These are phyloP conservation scores for Micropoecilia bifurca DNA, from an alignment of 2,797 vertebrate species.

Conservation along the genomic window DNA sequence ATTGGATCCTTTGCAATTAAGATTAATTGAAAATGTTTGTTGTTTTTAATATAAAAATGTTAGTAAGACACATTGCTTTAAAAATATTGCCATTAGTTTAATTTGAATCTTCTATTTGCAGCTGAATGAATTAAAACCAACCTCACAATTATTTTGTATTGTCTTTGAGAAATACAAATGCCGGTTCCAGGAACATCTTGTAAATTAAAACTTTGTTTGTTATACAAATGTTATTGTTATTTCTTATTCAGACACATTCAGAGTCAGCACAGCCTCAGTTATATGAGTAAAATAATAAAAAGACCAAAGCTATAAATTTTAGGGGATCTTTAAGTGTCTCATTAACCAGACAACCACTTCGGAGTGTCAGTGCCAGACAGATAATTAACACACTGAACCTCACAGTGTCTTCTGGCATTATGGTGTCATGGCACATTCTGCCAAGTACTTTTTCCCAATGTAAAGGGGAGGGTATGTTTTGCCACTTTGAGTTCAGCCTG, in stretches of 20 bases:
- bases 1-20: not conserved
- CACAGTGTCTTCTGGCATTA: constrained; percentile 16
- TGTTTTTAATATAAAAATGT: not conserved
- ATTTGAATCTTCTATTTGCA: not conserved
- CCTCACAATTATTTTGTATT: not conserved
- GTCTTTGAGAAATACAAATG: not conserved
- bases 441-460: constrained; percentile 20
- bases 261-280: not conserved
- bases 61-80: not conserved
- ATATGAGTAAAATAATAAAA: not conserved
- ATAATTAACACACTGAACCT: constrained; percentile 54
- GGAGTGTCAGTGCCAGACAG: constrained; percentile 26
- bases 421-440: constrained; percentile 40
- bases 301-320: not conserved
- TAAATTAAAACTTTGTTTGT: not conserved
- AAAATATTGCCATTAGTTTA: not conserved
- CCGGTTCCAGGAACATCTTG: not conserved
- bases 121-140: not conserved
- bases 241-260: not conserved
- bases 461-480: constrained; percentile 5
- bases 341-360: constrained; percentile 50
- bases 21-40: not conserved
- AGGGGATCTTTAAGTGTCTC: constrained; percentile 33
- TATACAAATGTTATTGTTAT: not conserved
- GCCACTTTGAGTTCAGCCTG: not conserved